Base-by-base conservation (phyloP, 2,113 vertebrate species). In the Terrapene triunguis region DNA sequence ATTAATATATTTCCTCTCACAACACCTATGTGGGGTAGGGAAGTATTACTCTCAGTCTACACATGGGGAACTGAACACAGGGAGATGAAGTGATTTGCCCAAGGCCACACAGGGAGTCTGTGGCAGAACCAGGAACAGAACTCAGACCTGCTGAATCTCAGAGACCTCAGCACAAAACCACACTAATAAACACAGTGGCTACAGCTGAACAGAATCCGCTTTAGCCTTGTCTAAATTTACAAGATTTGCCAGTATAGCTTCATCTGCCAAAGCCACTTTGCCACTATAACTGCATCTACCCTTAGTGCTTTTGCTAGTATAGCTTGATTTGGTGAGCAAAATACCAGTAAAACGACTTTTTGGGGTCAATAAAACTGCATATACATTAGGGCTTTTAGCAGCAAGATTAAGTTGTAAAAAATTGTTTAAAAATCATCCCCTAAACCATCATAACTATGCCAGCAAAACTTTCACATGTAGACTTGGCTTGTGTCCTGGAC, bases 401-500 rank as follows among this genome's bases (percentile, higher is more conserved):
- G 82, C 78, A 89, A 9, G 62, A 92, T 5, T 51, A 89, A 82
- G 87, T 22, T 7, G 65, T 96, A 92, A 95, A 95, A 95, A 81
- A 24, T 91, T 76, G 85, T 81, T 25, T 22, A 8, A 21, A 48
- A 17, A 92, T 92, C 53, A 93, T 44, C 83, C 35, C 95, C 94
- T 90, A 86, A 95, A 94, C 24, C 51, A 78, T 9, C 82, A n/a
- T 1, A 89, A 51, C 79, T 92, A 25, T 0, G 1, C 80, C 93
- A 69, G 90, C 78, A 94, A 94, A 94, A 91, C 22, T 24, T 94
- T 82, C 80, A 59, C 16, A 4, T 62, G 51, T 89, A 54, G 86
- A 55, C 42, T 94, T 95, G 95, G 90, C 92, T 93, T 96, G 93
- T 95, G 8, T 32, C 72, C 53, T 85, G 47, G 48, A 55, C 22